Evolutionary conservation across 2,113 vertebrate genomes (phyloP).

Genomic region (Cygnus atratus): DNA sequence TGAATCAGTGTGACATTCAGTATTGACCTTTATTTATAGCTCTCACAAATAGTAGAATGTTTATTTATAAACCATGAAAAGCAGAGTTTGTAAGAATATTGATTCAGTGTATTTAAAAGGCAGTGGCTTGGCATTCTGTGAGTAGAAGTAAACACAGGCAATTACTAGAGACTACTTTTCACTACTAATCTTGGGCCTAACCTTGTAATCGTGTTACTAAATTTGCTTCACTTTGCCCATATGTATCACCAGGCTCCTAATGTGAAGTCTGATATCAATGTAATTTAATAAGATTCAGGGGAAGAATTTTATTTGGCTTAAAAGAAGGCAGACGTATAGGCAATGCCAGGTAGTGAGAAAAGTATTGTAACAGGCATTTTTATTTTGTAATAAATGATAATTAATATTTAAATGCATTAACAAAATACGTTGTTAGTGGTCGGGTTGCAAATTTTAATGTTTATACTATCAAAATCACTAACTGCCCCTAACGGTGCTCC

Average conservation of each 20-base stretch:
- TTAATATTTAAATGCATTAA: conserved; percentile 58
- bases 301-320: conserved; percentile 59
- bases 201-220: conserved; percentile 57
- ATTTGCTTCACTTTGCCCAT: conserved; percentile 46
- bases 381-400: conserved; percentile 50
- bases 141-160: conserved; percentile 62
- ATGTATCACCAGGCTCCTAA: conserved; percentile 32
- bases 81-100: conserved; percentile 61
- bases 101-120: conserved; percentile 49
- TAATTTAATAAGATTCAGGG: conserved; percentile 58
- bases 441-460: conserved; percentile 23
- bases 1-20: conserved; percentile 64
- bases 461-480: conserved; percentile 35
- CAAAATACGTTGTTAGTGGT: conserved; percentile 20
- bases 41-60: conserved; percentile 42
- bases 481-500: conserved; percentile 5
- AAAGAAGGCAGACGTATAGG: conserved; percentile 20
- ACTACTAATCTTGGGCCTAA: conserved; percentile 50
- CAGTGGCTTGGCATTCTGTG: conserved; percentile 45
- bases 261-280: conserved; percentile 38
- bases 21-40: conserved; percentile 66
- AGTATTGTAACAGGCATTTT: conserved; percentile 17
- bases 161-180: conserved; percentile 63
- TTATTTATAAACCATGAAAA: conserved; percentile 72
- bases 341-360: background rate